Percentiles rank a stretch among this genome's conserved stretches.
Evolutionary conservation across 2,888 invertebrate species (phyloP).

Genomic region (Microctonus hyperodae): DNA sequence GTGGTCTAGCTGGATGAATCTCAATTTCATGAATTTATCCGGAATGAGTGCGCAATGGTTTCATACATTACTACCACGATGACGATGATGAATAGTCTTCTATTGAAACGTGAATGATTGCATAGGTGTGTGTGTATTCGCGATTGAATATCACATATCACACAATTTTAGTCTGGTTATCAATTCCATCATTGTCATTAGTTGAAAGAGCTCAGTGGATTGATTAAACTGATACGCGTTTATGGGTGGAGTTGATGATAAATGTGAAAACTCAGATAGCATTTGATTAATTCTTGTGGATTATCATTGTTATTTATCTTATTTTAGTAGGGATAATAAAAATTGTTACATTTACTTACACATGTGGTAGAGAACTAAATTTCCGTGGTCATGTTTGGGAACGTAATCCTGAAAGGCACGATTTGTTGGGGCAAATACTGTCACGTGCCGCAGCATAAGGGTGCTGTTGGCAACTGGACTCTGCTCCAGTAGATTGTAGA

Average conservation of each 20-base stretch:
- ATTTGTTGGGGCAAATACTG: conserved; percentile 90
- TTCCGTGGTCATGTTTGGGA: conserved; percentile 64
- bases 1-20: neutral
- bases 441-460: conserved; percentile 77
- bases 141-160: neutral
- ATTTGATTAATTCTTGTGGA: neutral
- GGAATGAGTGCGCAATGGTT: neutral
- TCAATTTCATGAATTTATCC: neutral
- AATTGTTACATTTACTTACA: conserved; percentile 68
- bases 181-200: neutral
- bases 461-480: conserved; percentile 78
- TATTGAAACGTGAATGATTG: neutral
- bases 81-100: neutral
- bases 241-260: neutral
- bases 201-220: neutral
- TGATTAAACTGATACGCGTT: neutral
- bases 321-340: neutral
- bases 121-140: neutral
- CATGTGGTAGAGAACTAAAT: conserved; percentile 81
- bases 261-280: neutral
- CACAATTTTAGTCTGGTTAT: neutral
- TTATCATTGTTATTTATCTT: neutral
- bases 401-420: conserved; percentile 80
- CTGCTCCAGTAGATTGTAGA: conserved; percentile 76
- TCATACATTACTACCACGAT: neutral